A percentile compares a stretch with the other conserved stretches of the same genome.
These are phyloP conservation scores for Pseudochirops corinnae DNA, from an alignment of 2,797 vertebrate species.

Conservation along the genomic window DNA sequence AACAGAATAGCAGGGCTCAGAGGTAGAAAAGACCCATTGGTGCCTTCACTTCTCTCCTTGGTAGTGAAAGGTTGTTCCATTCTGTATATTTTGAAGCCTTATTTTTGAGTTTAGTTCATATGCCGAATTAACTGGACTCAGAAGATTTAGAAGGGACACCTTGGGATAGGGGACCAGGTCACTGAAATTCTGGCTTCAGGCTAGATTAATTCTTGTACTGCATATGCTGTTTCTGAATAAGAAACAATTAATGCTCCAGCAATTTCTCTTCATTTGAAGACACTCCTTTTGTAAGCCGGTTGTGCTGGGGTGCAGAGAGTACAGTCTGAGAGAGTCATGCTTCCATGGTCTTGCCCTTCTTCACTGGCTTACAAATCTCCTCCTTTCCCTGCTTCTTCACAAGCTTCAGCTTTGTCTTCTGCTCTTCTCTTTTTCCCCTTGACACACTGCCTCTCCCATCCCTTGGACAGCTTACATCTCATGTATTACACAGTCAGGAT, in stretches of 20 bases:
- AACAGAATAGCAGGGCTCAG: no score
- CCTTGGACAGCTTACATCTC: neutral
- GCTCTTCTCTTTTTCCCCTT: neutral
- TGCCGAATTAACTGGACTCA: neutral
- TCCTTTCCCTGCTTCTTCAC: neutral
- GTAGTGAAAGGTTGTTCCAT: neutral
- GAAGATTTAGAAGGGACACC: conserved; percentile 29
- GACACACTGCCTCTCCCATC: conserved; percentile 12
- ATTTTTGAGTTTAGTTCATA: conserved; percentile 48
- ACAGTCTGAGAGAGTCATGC: neutral
- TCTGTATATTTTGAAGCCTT: conserved; percentile 17
- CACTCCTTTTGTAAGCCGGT: conserved; percentile 28
- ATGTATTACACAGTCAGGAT: conserved; percentile 31
- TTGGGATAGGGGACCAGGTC: neutral
- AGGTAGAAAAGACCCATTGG: neutral
- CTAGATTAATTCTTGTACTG: conserved; percentile 51
- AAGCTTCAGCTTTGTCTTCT: conserved; percentile 25
- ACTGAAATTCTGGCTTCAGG: conserved; percentile 42
- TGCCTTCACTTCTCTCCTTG: conserved; percentile 25
- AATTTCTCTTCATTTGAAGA: conserved; percentile 30
- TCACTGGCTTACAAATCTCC: neutral
- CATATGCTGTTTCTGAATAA: neutral
- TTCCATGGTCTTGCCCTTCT: neutral
- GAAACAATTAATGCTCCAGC: conserved; percentile 29
- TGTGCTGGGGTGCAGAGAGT: neutral